Evolutionary conservation across 1,140 invertebrate species (phyloP), one percentile per base, ranked within the genome.

Genomic region (Carcinoscorpius rotundicauda): DNA sequence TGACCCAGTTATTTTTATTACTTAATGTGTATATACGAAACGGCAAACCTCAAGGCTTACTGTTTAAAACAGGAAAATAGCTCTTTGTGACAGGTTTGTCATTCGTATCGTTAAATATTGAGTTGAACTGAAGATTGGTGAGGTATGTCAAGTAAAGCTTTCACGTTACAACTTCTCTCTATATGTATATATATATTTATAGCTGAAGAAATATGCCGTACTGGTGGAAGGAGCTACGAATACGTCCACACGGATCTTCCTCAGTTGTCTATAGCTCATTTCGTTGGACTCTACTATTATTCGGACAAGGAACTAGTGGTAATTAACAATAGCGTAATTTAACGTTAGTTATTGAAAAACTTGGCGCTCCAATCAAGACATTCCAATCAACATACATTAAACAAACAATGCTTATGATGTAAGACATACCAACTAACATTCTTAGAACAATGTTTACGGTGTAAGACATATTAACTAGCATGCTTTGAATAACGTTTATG

Each of bases 301-400:
- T 88, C 88, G 1, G 93, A 96, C 76, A 95, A 95, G 78, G 91
- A 94, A 75, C 74, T 94, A 51, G 85, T 91, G 82, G 85, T 85
- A 76, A 74, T 72, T 66, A 52, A 29, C 52, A 56, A 59, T 58
- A 29, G 2, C 29, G 29, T 29, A 29, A 29, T 29, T 2, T 29
- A 29, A 29, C 29, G 29, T 29, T 2, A 29, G 29, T 29, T 29
- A 29, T 29, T 29, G 29, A 29, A 29, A 29, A 29, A 29, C 29
- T 0, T 29, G 29, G 29, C 29, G 29, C 29, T 29, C n/a, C n/a
- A n/a, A 29, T 29, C n/a, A 29, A 29, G 29, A 29, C 29, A 29
- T 29, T 29, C 29, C 29, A 29, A 29, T 2, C 2, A 29, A 29
- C 29, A 29, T 29, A 29, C 29, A 1, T 29, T 29, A 29, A 29